Evolutionary conservation across 2,888 invertebrate genomes (phyloP).

Genomic region (Chrysomela aeneicollis): DNA sequence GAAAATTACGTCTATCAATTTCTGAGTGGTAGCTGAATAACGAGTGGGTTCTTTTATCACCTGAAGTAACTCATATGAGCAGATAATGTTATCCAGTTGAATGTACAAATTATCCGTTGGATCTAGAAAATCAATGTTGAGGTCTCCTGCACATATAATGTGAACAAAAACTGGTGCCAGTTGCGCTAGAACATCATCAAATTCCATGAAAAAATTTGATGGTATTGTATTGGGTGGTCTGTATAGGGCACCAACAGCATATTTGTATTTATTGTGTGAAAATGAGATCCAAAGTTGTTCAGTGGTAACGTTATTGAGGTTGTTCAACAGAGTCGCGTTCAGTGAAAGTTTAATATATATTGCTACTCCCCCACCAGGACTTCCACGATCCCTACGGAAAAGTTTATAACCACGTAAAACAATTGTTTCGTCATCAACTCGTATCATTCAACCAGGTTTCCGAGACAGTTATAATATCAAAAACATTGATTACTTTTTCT

Average conservation of each 20-base stretch:
- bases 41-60: slow-evolving; percentile 4
- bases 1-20: slow-evolving; percentile 1
- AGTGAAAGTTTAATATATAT: background rate
- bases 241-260: slow-evolving; percentile 8
- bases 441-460: slow-evolving; percentile 9
- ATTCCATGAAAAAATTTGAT: slow-evolving; percentile 4
- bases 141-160: slow-evolving; percentile 9
- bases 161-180: slow-evolving; percentile 6
- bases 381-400: background rate
- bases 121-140: slow-evolving; percentile 9
- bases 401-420: background rate
- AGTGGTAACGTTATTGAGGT: slow-evolving; percentile 6
- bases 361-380: background rate
- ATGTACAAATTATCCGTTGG: slow-evolving; percentile 7
- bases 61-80: slow-evolving; percentile 11
- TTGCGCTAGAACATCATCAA: slow-evolving; percentile 8
- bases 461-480: background rate
- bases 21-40: background rate
- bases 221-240: slow-evolving; percentile 10
- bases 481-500: slow-evolving; percentile 1
- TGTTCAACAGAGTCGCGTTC: background rate
- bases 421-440: slow-evolving; percentile 3
- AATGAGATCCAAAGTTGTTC: slow-evolving; percentile 13
- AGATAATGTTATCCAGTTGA: slow-evolving; percentile 9
- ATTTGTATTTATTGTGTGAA: slow-evolving; percentile 2